Base-by-base conservation (phyloP, 2,113 vertebrate genomes). In the Apeltes quadracus region DNA sequence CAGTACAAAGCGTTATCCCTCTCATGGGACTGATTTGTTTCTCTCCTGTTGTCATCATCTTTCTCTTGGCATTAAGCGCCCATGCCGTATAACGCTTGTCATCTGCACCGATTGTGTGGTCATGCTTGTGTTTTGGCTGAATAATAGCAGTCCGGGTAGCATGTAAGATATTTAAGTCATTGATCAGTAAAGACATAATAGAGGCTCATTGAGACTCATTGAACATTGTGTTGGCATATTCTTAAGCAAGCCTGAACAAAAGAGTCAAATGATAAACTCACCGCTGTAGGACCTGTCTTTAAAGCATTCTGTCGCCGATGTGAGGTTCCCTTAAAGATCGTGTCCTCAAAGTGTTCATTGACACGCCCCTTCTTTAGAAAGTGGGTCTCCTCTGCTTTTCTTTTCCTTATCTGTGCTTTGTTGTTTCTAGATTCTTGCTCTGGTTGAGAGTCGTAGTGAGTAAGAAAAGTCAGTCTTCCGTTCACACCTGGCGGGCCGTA, bases 231-330 rank as follows among this genome's bases (percentile, higher is more conserved):
- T 15, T n/a, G 39, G 48, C 27, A 34, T 38, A 68, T 36, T 54
- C 25, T 44, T 53, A 12, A 68, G 6, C 2, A 20, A 50, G 32
- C 12, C 54, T 50, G 9, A 20, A 29, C 20, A 23, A 20, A 51
- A 27, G 3, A 39, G 1, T 14, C 27, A 43, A 4, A 57, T 13
- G 34, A 23, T 23, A 46, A 68, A 81, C 87, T 80, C 75, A 88
- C 88, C 86, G 0, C 23, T 56, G 1, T 12, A 9, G 41, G 29
- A 57, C 50, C 23, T 61, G 9, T 64, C 61, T 68, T 76, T 63
- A 69, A 23, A 82, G 41, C 70, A 66, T 75, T 20, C 20, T 55
- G 20, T 18, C 46, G 1, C 22, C 43, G 39, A 61, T 43, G n/a
- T 51, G 29, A 29, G 56, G 41, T 29, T 38, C 2, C 10, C 29